Evolutionary conservation across 2,797 vertebrate species (phyloP).

Genomic region (Cuculus canorus): DNA sequence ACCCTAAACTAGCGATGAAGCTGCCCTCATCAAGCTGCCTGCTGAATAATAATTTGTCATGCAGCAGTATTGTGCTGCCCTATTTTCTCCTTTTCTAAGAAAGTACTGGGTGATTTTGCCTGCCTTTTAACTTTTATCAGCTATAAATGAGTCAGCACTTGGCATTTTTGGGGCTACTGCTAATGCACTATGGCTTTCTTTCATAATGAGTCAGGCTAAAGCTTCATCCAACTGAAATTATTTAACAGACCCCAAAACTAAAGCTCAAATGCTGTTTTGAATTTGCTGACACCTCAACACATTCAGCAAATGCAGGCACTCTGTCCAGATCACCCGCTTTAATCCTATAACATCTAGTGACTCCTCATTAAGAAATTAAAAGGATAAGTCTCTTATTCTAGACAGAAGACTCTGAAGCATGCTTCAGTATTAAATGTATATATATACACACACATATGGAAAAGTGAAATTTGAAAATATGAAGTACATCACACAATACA

Average conservation of each 20-base stretch:
- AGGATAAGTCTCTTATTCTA: background rate
- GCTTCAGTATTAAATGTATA: background rate
- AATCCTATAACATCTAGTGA: background rate
- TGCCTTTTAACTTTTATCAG: background rate
- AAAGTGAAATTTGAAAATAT: background rate
- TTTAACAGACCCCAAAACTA: background rate
- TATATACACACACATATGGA: accelerated
- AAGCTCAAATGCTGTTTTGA: background rate
- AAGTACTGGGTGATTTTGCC: background rate
- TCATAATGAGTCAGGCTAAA: background rate
- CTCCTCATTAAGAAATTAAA: background rate
- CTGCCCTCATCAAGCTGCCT: background rate
- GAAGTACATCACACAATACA: background rate
- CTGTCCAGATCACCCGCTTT: background rate
- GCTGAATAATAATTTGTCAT: background rate
- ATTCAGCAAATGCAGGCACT: background rate
- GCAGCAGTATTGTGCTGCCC: background rate
- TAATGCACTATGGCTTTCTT: background rate
- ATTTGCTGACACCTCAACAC: constrained; percentile 13
- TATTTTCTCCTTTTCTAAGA: background rate
- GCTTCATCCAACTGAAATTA: background rate
- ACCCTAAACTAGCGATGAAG: background rate
- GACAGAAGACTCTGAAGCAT: background rate
- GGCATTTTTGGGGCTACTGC: background rate
- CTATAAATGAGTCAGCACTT: background rate